Conservation (phyloP, 2,888 invertebrate species). For the Chloroclystis v-ata region DNA sequence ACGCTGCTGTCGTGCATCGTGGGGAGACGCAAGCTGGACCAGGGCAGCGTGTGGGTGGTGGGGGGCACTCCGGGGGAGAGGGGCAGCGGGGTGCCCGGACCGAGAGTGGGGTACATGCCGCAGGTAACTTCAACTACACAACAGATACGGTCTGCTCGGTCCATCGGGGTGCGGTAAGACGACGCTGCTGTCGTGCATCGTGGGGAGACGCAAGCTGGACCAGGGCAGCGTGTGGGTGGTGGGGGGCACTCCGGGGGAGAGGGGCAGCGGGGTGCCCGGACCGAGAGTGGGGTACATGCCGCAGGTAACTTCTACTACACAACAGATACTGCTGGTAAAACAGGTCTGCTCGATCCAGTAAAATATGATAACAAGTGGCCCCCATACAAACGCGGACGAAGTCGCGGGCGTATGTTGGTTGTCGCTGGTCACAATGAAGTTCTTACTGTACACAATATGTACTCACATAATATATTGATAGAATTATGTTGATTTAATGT, state of each 20-base stretch:
- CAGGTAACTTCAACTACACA: constrained; percentile 84
- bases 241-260: constrained; percentile 83
- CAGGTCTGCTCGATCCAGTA: constrained; percentile 91
- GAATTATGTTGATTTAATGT: too few species aligned
- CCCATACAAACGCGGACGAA: too few species aligned
- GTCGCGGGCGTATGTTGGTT: too few species aligned
- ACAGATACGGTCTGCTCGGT: constrained; percentile 90
- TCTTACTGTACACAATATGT: too few species aligned
- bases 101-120: constrained; percentile 94
- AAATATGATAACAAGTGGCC: too few species aligned
- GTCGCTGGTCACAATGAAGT: too few species aligned
- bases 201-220: constrained; percentile 85
- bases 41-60: constrained; percentile 85
- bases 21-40: constrained; percentile 84
- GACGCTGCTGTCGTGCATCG: constrained; percentile 89
- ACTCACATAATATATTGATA: too few species aligned
- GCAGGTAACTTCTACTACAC: constrained; percentile 84
- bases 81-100: constrained; percentile 79
- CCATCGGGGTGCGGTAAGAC: constrained; percentile 96
- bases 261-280: constrained; percentile 79
- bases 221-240: constrained; percentile 86
- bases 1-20: constrained; percentile 91
- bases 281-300: constrained; percentile 94
- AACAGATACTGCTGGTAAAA: too few species aligned
- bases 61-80: constrained; percentile 83